Percentiles rank a stretch among this genome's conserved stretches.
phyloP scores from a whole-genome alignment of 2,888 invertebrate species.

The Helleia helle region DNA sequence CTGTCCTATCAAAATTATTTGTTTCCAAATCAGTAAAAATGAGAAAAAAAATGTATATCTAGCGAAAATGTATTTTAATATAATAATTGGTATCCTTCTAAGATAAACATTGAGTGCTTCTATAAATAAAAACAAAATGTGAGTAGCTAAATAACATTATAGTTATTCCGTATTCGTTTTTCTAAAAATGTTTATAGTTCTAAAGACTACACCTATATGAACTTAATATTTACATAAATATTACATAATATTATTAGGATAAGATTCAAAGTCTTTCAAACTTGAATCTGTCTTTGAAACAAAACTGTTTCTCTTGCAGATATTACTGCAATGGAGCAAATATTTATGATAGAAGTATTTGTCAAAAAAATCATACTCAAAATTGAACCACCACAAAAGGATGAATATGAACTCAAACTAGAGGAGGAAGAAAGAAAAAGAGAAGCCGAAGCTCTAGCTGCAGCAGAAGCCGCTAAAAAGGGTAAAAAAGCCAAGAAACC shows the following conservation, averaged over 20 bases:
- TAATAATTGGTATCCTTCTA: neutral
- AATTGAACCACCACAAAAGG: conserved; percentile 56
- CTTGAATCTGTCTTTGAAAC: too few relatives aligned
- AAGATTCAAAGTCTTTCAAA: too few relatives aligned
- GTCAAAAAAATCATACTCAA: conserved; percentile 58
- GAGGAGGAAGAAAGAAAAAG: conserved; percentile 46
- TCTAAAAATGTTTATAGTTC: too few relatives aligned
- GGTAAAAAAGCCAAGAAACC: conserved; percentile 24
- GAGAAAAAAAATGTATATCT: neutral
- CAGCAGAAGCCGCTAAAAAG: conserved; percentile 39
- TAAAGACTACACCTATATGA: too few relatives aligned
- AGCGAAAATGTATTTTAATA: neutral
- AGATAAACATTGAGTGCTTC: neutral
- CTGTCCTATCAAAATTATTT: neutral
- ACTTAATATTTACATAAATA: too few relatives aligned
- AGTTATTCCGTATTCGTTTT: too few relatives aligned
- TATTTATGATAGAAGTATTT: conserved; percentile 63
- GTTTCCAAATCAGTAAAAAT: too few relatives aligned
- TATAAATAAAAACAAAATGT: neutral
- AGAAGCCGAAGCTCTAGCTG: conserved; percentile 48
- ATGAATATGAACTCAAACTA: conserved; percentile 52
- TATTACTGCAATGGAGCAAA: conserved; percentile 55
- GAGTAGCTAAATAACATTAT: neutral
- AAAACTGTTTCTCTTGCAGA: too few relatives aligned
- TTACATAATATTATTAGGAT: too few relatives aligned